A percentile compares a stretch with the other conserved stretches of the same genome.
Conservation (phyloP, 2,113 vertebrate species). For the Cnemophilus loriae region DNA sequence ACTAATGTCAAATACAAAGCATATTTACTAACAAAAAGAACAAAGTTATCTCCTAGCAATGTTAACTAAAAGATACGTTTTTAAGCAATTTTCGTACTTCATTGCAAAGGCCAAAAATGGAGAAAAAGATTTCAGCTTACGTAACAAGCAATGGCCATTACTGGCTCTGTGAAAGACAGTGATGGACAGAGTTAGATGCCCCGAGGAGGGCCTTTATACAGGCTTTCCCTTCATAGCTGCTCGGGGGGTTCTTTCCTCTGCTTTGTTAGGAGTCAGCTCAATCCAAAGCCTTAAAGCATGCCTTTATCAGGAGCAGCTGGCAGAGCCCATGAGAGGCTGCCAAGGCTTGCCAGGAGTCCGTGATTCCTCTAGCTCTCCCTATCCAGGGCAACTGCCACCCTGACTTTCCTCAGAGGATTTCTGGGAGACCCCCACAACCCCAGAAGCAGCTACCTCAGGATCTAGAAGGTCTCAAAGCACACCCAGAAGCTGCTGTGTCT, state of each 20-base stretch:
- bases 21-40: not conserved
- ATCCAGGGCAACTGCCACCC: not conserved
- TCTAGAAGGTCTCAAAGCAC: not conserved
- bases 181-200: not conserved
- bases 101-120: not conserved
- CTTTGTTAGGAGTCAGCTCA: not conserved
- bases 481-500: not conserved
- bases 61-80: not conserved
- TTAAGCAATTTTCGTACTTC: not conserved
- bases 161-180: not conserved
- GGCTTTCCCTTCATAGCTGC: not conserved
- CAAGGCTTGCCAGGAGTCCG: not conserved
- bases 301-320: not conserved
- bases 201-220: not conserved
- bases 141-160: not conserved
- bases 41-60: not conserved
- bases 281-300: not conserved
- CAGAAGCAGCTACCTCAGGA: not conserved
- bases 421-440: not conserved
- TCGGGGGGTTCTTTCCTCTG: not conserved
- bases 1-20: not conserved
- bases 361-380: not conserved
- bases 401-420: not conserved
- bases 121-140: not conserved
- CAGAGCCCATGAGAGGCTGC: not conserved